Conservation (phyloP, 2,113 vertebrate species). For the Leptosomus discolor region DNA sequence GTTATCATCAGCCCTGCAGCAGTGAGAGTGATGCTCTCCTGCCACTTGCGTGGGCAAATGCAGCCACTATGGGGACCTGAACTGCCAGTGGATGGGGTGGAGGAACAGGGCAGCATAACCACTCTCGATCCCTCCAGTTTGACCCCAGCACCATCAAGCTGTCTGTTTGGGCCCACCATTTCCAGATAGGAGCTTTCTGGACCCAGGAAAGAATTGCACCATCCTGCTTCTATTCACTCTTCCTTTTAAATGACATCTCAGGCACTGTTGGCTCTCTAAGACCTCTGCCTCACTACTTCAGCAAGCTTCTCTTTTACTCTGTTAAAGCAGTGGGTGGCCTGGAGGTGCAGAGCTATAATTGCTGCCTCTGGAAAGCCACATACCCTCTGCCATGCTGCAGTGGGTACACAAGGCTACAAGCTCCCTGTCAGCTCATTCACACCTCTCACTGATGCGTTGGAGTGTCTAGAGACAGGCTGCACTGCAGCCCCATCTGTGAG, state of each 20-base stretch:
- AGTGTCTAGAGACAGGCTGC: neutral
- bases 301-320: neutral
- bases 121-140: neutral
- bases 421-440: neutral
- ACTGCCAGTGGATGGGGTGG: no score
- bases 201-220: neutral
- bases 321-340: neutral
- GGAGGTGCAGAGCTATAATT: neutral
- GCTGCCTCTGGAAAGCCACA: neutral
- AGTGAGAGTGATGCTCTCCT: neutral
- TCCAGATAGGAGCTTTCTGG: neutral
- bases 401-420: neutral
- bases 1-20: neutral
- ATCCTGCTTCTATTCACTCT: neutral
- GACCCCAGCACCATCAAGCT: neutral
- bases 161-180: neutral
- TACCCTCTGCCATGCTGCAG: neutral
- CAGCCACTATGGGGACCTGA: neutral
- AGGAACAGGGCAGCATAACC: neutral
- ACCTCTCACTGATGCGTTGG: neutral
- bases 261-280: neutral
- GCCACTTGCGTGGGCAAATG: neutral
- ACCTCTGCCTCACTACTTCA: neutral
- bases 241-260: neutral
- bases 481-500: no score